phyloP scores from a whole-genome alignment of 2,113 vertebrate genomes.

The Stegostoma tigrinum region DNA sequence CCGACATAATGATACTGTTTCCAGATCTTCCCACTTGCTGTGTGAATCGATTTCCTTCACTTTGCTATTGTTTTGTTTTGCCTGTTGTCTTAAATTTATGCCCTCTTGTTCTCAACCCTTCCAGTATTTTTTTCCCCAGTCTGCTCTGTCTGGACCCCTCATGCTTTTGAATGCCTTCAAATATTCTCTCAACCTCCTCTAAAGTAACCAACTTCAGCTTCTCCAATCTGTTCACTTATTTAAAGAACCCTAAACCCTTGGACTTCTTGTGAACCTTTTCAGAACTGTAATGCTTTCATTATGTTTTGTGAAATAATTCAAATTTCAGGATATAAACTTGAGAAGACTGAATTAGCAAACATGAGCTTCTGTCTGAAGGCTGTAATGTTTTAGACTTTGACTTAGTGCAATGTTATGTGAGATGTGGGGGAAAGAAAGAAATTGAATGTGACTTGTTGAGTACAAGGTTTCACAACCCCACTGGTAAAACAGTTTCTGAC shows the following conservation, averaged over 20 bases:
- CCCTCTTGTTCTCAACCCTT: background rate
- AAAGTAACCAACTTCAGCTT: too few species aligned
- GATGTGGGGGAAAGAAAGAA: background rate
- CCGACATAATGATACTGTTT: background rate
- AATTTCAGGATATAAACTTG: background rate
- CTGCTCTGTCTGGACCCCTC: background rate
- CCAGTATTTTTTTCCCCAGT: background rate
- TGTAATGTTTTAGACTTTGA: constrained; percentile 1
- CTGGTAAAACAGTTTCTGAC: background rate
- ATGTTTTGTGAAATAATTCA: background rate
- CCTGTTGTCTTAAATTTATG: background rate
- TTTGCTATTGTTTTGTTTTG: background rate
- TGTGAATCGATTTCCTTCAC: background rate
- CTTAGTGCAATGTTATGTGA: background rate
- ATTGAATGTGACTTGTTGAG: background rate
- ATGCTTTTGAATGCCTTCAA: background rate
- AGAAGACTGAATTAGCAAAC: background rate
- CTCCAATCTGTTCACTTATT: background rate
- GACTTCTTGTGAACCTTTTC: background rate
- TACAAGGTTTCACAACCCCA: background rate
- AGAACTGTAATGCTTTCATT: background rate
- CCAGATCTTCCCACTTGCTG: background rate
- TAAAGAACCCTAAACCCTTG: background rate
- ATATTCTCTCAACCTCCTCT: background rate
- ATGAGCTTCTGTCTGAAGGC: background rate